Evolutionary conservation across 2,888 invertebrate species (phyloP).

Genomic region (Pogonocherus hispidulus): DNA sequence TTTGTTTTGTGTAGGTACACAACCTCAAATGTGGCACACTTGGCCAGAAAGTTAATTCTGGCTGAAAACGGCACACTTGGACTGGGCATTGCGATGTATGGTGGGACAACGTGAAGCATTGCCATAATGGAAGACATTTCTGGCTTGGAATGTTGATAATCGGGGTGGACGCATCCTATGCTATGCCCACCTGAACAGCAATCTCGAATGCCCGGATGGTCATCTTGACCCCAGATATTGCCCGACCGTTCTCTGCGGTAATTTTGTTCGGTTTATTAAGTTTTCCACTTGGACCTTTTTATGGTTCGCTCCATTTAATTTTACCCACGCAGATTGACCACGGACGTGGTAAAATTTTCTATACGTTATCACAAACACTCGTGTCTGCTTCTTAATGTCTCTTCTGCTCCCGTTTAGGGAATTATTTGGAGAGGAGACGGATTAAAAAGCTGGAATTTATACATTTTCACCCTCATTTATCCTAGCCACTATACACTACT

Average conservation of each 20-base stretch:
- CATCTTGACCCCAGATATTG: constrained; percentile 60
- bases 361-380: neutral
- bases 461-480: too few relatives aligned
- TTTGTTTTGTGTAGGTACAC: constrained; percentile 47
- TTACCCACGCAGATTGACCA: constrained; percentile 49
- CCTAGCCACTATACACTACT: too few relatives aligned
- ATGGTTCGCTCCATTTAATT: constrained; percentile 50
- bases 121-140: constrained; percentile 63
- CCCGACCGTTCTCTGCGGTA: constrained; percentile 41
- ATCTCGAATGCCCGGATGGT: constrained; percentile 60
- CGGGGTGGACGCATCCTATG: constrained; percentile 53
- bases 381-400: neutral
- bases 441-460: too few relatives aligned
- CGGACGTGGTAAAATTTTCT: constrained; percentile 33
- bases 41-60: constrained; percentile 42
- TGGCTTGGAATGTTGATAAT: constrained; percentile 66
- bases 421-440: neutral
- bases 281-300: constrained; percentile 50
- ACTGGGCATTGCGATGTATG: constrained; percentile 15
- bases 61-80: constrained; percentile 9
- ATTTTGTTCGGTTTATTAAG: constrained; percentile 55
- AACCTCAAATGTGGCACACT: constrained; percentile 56
- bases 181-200: constrained; percentile 52
- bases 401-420: neutral
- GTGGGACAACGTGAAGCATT: constrained; percentile 58